Base-by-base conservation (phyloP, 64 coral and sea anemone genomes). In the Cladopsammia gracilis region DNA sequence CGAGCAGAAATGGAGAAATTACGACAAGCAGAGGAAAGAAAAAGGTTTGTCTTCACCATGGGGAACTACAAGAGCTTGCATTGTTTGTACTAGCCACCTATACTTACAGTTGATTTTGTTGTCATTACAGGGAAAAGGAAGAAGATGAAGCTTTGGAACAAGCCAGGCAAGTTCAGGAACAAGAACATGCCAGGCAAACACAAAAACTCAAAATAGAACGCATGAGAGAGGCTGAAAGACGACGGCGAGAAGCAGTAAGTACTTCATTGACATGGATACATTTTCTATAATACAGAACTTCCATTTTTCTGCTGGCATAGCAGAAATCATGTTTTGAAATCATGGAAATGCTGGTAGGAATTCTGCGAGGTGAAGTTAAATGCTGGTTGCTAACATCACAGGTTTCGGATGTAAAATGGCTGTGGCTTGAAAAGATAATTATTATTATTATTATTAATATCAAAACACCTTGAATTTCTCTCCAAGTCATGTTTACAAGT, bases 211-310 rank as follows among this genome's bases (percentile, higher is more conserved):
- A 90, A 51, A 64, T 90, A 16, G 95, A 96, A 47, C 78, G 95
- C 20, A 82, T 92, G 78, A 87, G 95, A 54, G 95, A 96, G 53
- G 90, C 91, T 64, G 95, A 96, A 64, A 77, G 95, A 9, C 79
- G 95, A 26, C 78, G 86, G 19, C 84, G 95, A 64, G 95, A 96
- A 82, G 95, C 95, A 57, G 95, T 96, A 79, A 93, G 95, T 96
- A 18, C 9, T 26, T 15, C 16, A 7, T 56, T 12, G 7, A 5
- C 13, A 18, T 16, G 42, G 15, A 49, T 26, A 67, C 46, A 19
- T 18, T 89, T 58, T 6, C 22, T 12, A 56, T 56, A 12, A 12
- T 56, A 56, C 53, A 56, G 1, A 56, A 12, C 5, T 1, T 7
- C 12, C 53, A 56, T 56, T 34, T 34, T 34, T 34, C 34, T 34